Base-by-base conservation (phyloP, 2,797 vertebrate genomes). In the Thaleichthys pacificus region DNA sequence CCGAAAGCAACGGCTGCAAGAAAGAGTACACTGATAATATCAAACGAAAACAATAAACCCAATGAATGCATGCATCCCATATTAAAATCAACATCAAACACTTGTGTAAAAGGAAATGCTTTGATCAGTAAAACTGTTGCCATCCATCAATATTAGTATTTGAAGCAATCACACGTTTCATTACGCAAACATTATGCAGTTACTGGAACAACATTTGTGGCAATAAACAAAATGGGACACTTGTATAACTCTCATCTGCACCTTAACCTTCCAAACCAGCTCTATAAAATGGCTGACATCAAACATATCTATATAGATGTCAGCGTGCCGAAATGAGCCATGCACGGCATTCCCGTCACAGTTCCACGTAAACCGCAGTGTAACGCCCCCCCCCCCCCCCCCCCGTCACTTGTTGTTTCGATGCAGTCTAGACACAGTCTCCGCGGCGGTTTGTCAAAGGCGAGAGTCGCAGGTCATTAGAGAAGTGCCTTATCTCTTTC, bases 11-110 rank as follows among this genome's bases (percentile, higher is more conserved):
- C 79, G 69, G 54, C 68, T 63, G 21, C 60, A 60, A 77, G 35
- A 66, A 70, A 73, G 26, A 64, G 35, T 76, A 79, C 76, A 76
- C 49, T 54, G 63, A 61, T 77, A 57, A 65, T 75, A 76, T 80
- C 74, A 77, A 83, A 66, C 38, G 22, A 57, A 71, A 64, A 84
- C 73, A 80, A 69, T 77, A 77, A 77, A 79, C 71, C 54, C 21
- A 69, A 77, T 85, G 75, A 67, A 69, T 76, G 57, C n/a, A 56
- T 56, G 80, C 64, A 68, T 32, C 47, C 42, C 63, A 70, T 82
- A 85, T 83, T 85, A 84, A 85, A 82, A 73, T 65, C 17, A 14
- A 73, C 56, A 60, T 75, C 61, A 70, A 70, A 61, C 15, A 60
- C 69, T 66, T 57, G 73, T 63, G 62, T 58, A 24, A 19, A 71